These are phyloP conservation scores for Phragmatobia fuliginosa DNA, from an alignment of 2,888 invertebrate species.

Conservation along the genomic window DNA sequence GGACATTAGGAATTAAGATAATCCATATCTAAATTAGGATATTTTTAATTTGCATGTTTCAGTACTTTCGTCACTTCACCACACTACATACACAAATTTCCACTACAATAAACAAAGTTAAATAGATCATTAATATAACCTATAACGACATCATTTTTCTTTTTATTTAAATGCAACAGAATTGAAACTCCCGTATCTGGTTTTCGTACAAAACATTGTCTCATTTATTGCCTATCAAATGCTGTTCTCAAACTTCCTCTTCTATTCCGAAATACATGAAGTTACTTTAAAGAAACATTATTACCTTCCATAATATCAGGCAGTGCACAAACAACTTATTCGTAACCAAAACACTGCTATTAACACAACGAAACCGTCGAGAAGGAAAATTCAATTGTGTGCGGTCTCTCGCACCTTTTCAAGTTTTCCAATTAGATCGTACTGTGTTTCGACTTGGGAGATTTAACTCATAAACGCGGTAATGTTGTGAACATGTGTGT, in stretches of 20 bases:
- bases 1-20: no score
- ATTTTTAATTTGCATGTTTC: no score
- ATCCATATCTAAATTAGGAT: no score
- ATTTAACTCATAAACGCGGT: constrained; percentile 70
- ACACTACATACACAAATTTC: no score
- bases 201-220: not conserved
- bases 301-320: constrained; percentile 14
- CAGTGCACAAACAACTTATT: constrained; percentile 26
- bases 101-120: no score
- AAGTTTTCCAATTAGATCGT: constrained; percentile 78
- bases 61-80: no score
- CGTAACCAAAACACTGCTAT: constrained; percentile 37
- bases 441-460: constrained; percentile 64
- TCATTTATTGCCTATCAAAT: not conserved
- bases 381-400: constrained; percentile 67
- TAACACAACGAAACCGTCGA: constrained; percentile 33
- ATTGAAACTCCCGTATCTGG: no score
- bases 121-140: no score
- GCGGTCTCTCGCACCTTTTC: constrained; percentile 69
- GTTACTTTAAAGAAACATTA: constrained; percentile 8
- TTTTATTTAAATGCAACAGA: no score
- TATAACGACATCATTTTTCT: no score
- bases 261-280: not conserved
- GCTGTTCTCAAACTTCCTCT: not conserved
- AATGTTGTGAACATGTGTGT: constrained; percentile 68